Base-by-base conservation (phyloP, 2,797 vertebrate species). In the Saxicola maurus region DNA sequence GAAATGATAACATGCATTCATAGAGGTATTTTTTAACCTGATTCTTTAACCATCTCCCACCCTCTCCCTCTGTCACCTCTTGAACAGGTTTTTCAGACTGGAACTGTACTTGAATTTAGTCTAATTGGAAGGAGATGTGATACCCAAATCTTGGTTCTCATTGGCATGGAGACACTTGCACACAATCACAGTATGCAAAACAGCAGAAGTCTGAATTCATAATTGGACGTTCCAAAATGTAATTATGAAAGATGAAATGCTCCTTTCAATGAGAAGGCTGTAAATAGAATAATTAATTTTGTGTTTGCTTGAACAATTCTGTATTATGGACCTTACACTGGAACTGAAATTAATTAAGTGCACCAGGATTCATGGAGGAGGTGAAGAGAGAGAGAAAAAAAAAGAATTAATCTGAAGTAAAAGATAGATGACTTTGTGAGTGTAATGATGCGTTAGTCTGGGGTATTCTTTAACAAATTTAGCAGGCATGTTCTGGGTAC, bases 281-380 rank as follows among this genome's bases (percentile, higher is more conserved):
- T 99, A 99, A 99, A 99, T 99, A 99, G 99, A 99, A 99, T 99
- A 99, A 99, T 99, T 99, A 99, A 99, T 99, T 99, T 99, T 98
- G 98, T 98, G 98, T 99, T 99, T 99, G 98, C 97, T 98, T 99
- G 98, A 99, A 99, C 98, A 99, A 99, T 99, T 98, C 98, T 98
- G 98, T 98, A 99, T 99, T 99, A 99, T 98, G 97, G 98, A 98
- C 98, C 98, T 98, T 98, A 97, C 96, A 98, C 98, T 98, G 98
- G 98, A 98, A 97, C 98, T 98, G 98, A 99, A 99, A 99, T 99
- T 99, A 99, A 99, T 99, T 99, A 99, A 99, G 98, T 99, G 99
- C 98, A 98, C 98, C 98, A 99, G 98, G 98, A 99, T 99, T 99
- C 99, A 99, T 99, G 98, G 98, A 98, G 98, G 98, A 98, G 97